Base-by-base conservation (phyloP, 1,140 invertebrate species). In the Procambarus clarkii region DNA sequence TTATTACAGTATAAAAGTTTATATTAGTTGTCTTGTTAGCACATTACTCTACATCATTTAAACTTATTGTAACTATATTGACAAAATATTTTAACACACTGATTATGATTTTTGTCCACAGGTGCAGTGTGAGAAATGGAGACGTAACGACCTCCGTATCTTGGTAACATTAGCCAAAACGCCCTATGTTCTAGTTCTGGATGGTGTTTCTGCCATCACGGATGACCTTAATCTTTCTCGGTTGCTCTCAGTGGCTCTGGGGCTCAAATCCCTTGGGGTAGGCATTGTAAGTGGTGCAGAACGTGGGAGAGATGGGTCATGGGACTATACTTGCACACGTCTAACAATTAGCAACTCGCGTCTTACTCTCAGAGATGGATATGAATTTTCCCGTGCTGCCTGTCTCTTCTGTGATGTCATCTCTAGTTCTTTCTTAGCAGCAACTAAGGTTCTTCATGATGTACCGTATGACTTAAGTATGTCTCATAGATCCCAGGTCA, bases 361-460 rank as follows among this genome's bases (percentile, higher is more conserved):
- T 48, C 81, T 93, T 3, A 86, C 58, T 15, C 69, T 92, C 18
- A 46, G 80, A 24, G 82, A 93, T 24, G 92, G 92, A n/a, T 93
- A 93, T 50, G 83, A 83, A 44, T 93, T 74, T 76, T 93, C 92
- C 8, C 60, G 69, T 71, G 92, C 76, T 48, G 90, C 86, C 4
- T 93, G 92, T 46, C 64, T 93, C 46, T 93, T 92, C 90, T 93
- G 92, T 54, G 92, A 93, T 81, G 92, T 93, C 24, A 92, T 87
- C 13, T 76, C 82, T 21, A 58, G 69, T 15, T 92, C 87, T 54
- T 93, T 93, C 71, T 64, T 93, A 44, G 91, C 90, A 15, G 48
- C 90, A 76, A 92, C 87, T 1, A 86, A 54, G 64, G 85, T 93
- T 21, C 64, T 93, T 2, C 87, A 50, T 34, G 91, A 92, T 60